A percentile compares a stretch with the other conserved stretches of the same genome.
Evolutionary conservation across 2,888 invertebrate genomes (phyloP).

Genomic region (Nudaria mundana): DNA sequence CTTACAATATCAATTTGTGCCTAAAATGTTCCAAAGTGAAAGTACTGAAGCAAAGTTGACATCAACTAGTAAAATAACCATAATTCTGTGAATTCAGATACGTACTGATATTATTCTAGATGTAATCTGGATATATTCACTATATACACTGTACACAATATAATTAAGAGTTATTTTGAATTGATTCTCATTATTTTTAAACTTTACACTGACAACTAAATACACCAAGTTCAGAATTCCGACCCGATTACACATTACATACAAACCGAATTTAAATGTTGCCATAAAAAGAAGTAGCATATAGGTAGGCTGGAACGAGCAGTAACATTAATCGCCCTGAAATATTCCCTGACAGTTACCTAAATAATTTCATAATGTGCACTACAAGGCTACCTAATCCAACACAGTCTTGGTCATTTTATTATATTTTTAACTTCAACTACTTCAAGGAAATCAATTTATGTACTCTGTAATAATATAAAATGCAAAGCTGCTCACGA

Average conservation of each 20-base stretch:
- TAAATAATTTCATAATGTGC: too few relatives aligned
- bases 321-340: too few relatives aligned
- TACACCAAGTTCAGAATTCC: conserved; percentile 22
- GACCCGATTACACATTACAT: conserved; percentile 22
- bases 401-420: too few relatives aligned
- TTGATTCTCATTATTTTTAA: conserved; percentile 11
- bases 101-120: conserved; percentile 31
- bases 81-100: conserved; percentile 26
- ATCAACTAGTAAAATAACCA: conserved; percentile 45
- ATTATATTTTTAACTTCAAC: too few relatives aligned
- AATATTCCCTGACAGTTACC: too few relatives aligned
- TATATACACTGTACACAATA: conserved; percentile 25
- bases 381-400: too few relatives aligned
- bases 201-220: conserved; percentile 9
- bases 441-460: too few relatives aligned
- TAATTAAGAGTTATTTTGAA: conserved; percentile 10
- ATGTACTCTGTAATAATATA: too few relatives aligned
- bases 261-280: conserved; percentile 11
- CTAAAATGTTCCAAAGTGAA: conserved; percentile 45
- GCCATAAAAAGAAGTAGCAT: too few relatives aligned
- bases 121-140: conserved; percentile 14
- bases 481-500: too few relatives aligned
- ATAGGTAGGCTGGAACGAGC: too few relatives aligned
- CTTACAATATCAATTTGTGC: conserved; percentile 9
- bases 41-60: conserved; percentile 53